A percentile compares a stretch with the other conserved stretches of the same genome.
phyloP scores from a whole-genome alignment of 2,797 vertebrate species.

The Eidolon dupreanum region DNA sequence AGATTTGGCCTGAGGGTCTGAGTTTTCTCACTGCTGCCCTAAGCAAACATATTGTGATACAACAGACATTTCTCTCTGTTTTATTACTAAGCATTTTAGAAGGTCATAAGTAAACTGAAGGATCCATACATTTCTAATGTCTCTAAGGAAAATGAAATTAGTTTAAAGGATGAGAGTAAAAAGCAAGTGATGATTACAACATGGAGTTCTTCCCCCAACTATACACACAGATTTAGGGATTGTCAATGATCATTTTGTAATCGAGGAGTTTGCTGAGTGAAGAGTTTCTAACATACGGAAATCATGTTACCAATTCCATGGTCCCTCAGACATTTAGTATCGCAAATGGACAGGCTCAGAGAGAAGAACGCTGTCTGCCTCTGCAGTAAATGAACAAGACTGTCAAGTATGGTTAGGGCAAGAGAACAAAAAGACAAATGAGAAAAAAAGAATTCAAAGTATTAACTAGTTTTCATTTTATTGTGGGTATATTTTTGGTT shows the following conservation, averaged over 20 bases:
- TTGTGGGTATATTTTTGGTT: not conserved
- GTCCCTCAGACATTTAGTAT: not conserved
- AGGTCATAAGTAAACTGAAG: slow-evolving; percentile 8
- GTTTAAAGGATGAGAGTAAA: slow-evolving; percentile 14
- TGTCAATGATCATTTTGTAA: not conserved
- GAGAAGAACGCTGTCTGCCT: not conserved
- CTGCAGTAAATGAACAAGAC: not conserved
- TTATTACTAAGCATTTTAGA: slow-evolving; percentile 5
- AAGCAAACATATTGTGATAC: not conserved
- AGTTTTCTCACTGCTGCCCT: not conserved
- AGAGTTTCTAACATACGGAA: not conserved
- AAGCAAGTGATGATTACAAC: not conserved
- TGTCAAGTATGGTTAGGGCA: not conserved
- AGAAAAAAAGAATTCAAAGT: slow-evolving; percentile 41
- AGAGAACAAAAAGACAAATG: not conserved
- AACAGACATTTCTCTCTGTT: not conserved
- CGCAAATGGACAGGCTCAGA: not conserved
- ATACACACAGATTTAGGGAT: not conserved
- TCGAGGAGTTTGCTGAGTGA: not conserved
- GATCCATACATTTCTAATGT: not conserved
- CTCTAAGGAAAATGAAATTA: slow-evolving; percentile 31
- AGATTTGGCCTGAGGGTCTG: not conserved
- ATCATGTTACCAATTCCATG: not conserved
- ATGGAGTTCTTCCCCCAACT: not conserved
- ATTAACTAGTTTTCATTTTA: slow-evolving; percentile 41